Conservation (phyloP, 2,113 vertebrate species). For the Zingel zingel region DNA sequence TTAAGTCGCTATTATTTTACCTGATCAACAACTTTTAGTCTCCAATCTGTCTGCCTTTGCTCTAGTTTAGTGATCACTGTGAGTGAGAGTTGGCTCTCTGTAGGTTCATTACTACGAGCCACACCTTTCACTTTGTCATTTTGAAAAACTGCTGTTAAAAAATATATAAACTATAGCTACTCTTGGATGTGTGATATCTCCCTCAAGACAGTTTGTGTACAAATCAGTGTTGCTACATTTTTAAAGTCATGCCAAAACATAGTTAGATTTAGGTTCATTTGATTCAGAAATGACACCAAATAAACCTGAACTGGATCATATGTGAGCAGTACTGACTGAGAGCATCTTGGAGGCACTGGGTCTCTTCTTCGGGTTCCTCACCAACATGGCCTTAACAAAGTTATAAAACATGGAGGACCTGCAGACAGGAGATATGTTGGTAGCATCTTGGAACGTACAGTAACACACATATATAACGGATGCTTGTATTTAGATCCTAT, state of each 20-base stretch:
- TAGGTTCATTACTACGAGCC: no score
- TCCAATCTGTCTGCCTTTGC: no score
- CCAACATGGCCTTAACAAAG: slow-evolving; percentile 91
- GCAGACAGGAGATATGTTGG: slow-evolving; percentile 19
- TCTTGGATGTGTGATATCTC: neutral
- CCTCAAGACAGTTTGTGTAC: neutral
- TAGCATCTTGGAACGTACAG: neutral
- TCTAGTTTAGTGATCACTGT: no score
- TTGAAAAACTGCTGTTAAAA: no score
- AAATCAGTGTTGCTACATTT: neutral
- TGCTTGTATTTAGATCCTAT: neutral
- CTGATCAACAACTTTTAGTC: no score
- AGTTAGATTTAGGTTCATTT: neutral
- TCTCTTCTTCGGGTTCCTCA: slow-evolving; percentile 92
- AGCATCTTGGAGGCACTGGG: slow-evolving; percentile 91
- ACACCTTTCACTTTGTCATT: no score
- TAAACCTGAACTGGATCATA: neutral
- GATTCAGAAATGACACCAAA: neutral
- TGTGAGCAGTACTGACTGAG: slow-evolving; percentile 79
- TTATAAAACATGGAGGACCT: slow-evolving; percentile 92
- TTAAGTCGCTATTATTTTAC: no score
- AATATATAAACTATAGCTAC: no score
- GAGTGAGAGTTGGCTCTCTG: no score
- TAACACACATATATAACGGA: neutral
- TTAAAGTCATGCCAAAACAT: neutral